Base-by-base conservation (phyloP, 1,140 invertebrate species). In the Ceratitis capitata region DNA sequence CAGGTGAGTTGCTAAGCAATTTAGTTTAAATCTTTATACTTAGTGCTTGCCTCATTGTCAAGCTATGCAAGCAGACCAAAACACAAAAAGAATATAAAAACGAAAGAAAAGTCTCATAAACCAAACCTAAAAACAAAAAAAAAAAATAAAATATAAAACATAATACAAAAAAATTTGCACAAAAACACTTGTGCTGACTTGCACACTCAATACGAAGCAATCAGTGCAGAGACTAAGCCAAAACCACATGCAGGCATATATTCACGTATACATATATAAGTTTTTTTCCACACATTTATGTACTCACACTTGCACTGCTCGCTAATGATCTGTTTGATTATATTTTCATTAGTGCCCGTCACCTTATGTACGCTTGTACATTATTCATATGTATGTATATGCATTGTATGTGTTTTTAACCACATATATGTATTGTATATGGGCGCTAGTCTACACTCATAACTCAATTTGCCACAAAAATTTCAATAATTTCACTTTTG, bases 401-500 rank as follows among this genome's bases (percentile, higher is more conserved):
- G n/a, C 3, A 26, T 61, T 61, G 56, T 61, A 26, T 61, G 56
- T n/a, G 56, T 4, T n/a, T n/a, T n/a, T n/a, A n/a, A n/a, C n/a
- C n/a, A n/a, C n/a, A n/a, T n/a, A n/a, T n/a, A n/a, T n/a, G n/a
- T n/a, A n/a, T n/a, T n/a, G n/a, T n/a, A n/a, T n/a, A n/a, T n/a
- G n/a, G n/a, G n/a, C n/a, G n/a, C n/a, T n/a, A n/a, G n/a, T n/a
- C 2, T n/a, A 78, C 45, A n/a, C n/a, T 56, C 19, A 23, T 45
- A 9, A 78, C 23, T 78, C 69, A 78, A 78, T 78, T 78, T 45
- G 39, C 39, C 69, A 47, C 19, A 78, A 78, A 78, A 78, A 78
- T 78, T 78, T 78, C 35, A 45, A 47, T 78, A 45, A 78, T 78
- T 78, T 78, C 69, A 78, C 69, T 78, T 78, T 78, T 78, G 69